Conservation (phyloP, 2,888 invertebrate genomes). For the Ecdyonurus torrentis region DNA sequence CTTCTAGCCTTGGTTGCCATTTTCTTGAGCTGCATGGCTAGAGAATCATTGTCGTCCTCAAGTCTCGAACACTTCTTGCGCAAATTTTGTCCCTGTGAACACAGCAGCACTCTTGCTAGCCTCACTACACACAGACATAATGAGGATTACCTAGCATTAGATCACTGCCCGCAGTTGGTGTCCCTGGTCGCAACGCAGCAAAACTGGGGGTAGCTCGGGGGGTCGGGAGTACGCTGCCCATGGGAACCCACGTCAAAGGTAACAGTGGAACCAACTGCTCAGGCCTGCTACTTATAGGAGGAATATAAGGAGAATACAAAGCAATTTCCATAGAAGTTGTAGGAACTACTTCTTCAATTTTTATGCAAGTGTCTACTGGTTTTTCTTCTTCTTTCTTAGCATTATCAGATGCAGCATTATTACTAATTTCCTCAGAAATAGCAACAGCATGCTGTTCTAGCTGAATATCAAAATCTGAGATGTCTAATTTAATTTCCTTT, state of each 20-base stretch:
- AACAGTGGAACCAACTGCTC: background rate
- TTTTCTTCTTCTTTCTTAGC: no score
- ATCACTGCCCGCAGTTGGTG: background rate
- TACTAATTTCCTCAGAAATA: no score
- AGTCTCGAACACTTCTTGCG: slow-evolving; percentile 80
- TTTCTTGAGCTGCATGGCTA: slow-evolving; percentile 90
- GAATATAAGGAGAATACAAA: background rate
- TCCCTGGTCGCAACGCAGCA: slow-evolving; percentile 2
- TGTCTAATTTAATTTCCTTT: no score
- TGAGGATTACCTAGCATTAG: background rate
- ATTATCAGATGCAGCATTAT: no score
- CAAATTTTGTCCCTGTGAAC: slow-evolving; percentile 64
- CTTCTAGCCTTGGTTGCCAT: slow-evolving; percentile 76
- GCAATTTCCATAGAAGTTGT: background rate
- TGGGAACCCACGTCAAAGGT: background rate
- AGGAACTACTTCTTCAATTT: no score
- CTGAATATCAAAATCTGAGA: no score
- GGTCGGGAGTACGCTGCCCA: background rate
- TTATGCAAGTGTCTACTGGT: no score
- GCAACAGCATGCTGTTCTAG: no score
- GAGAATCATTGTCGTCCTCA: slow-evolving; percentile 93
- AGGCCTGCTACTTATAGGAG: background rate
- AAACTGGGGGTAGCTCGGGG: background rate
- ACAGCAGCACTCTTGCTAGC: slow-evolving; percentile 19
- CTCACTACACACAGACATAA: background rate